Evolutionary conservation across 2,888 invertebrate species (phyloP).

Genomic region (Argyresthia goedartella): DNA sequence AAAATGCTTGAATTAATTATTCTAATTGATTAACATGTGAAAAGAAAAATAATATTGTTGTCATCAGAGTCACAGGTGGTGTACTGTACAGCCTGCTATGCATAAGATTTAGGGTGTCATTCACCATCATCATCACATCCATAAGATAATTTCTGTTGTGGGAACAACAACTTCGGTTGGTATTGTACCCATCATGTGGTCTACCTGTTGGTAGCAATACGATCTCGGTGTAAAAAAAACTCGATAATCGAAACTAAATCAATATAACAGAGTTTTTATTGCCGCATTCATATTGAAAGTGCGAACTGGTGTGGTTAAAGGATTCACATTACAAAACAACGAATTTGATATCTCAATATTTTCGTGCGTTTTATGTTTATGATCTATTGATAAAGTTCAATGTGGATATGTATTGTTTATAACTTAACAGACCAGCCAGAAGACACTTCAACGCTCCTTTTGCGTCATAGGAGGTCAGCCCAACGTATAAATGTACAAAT

Average conservation of each 20-base stretch:
- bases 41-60: no score
- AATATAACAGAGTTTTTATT: constrained; percentile 41
- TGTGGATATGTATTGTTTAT: no score
- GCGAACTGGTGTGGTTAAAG: constrained; percentile 37
- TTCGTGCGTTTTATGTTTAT: constrained; percentile 33
- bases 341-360: constrained; percentile 48
- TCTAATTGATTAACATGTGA: no score
- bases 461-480: no score
- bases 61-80: no score
- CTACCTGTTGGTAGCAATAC: constrained; percentile 45
- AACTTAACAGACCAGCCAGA: no score
- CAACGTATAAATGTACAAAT: no score
- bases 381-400: not conserved
- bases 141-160: constrained; percentile 9
- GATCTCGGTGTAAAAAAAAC: constrained; percentile 41
- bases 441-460: no score
- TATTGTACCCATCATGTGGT: constrained; percentile 27
- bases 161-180: constrained; percentile 27
- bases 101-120: no score
- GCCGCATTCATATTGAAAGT: constrained; percentile 25
- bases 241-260: constrained; percentile 38
- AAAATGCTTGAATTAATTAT: no score
- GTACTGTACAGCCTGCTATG: no score
- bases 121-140: no score
- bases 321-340: constrained; percentile 58